These are phyloP conservation scores for Philopotamus ludificatus DNA, from an alignment of 1,140 invertebrate genomes.

Conservation along the genomic window DNA sequence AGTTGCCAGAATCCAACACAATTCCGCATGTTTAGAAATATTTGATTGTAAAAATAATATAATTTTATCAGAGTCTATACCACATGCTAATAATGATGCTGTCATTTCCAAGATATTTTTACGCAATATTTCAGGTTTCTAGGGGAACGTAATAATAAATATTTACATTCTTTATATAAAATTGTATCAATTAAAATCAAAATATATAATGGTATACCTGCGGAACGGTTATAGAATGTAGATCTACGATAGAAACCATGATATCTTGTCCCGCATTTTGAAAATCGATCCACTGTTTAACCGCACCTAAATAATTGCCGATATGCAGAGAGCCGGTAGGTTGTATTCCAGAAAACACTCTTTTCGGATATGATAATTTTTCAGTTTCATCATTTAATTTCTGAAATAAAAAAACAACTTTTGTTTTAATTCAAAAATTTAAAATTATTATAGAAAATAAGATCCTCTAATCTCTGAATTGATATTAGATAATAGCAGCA, in stretches of 20 bases:
- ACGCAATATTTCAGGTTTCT: slow-evolving; percentile 68
- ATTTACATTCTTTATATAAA: background rate
- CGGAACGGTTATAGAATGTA: slow-evolving; percentile 90
- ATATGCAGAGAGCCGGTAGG: slow-evolving; percentile 92
- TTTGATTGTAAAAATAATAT: slow-evolving; percentile 89
- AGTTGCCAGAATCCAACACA: slow-evolving; percentile 88
- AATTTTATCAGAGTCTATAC: slow-evolving; percentile 79
- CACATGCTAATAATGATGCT: slow-evolving; percentile 87
- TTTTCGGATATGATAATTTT: slow-evolving; percentile 55
- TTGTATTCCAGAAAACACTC: slow-evolving; percentile 92
- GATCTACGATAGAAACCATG: slow-evolving; percentile 87
- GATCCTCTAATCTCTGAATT: background rate
- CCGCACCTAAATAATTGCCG: slow-evolving; percentile 95
- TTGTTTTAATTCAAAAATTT: background rate
- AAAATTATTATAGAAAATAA: background rate
- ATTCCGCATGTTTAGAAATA: slow-evolving; percentile 79
- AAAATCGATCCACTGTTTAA: slow-evolving; percentile 81
- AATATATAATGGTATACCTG: slow-evolving; percentile 58
- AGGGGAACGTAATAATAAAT: slow-evolving; percentile 41
- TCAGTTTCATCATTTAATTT: no score
- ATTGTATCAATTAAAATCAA: slow-evolving; percentile 8
- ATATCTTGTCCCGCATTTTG: slow-evolving; percentile 74
- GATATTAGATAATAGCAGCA: no score
- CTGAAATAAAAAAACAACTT: no score
- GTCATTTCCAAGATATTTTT: slow-evolving; percentile 75